Base-by-base conservation (phyloP, 2,797 vertebrate genomes). In the Loriculus beryllinus region DNA sequence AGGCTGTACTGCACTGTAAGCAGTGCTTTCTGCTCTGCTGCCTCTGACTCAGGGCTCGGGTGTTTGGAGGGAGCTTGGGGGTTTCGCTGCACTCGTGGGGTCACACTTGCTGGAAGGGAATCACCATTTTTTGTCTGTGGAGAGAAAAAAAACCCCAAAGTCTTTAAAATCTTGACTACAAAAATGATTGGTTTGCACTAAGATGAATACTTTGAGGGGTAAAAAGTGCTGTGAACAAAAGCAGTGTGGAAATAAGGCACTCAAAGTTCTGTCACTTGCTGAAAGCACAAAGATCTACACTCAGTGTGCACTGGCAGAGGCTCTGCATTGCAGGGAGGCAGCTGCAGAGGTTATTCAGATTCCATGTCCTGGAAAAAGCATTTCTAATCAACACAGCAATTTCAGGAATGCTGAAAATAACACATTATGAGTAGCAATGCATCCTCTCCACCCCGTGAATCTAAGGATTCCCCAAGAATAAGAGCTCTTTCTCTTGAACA, bases 1-100 rank as follows among this genome's bases (percentile, higher is more conserved):
- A 99, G 98, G 80, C 99, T 99, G 92, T 98, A 99, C 97, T 99
- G 99, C 49, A 99, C 99, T 0, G 97, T 97, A 16, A 98, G 98
- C 96, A 99, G 95, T 2, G 99, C 99, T 83, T 98, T 98, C 96
- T 99, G 98, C 97, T 99, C 99, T 0, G 98, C 97, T 70, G 99
- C 99, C 91, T 99, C 99, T 2, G 98, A 95, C 95, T 99, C 99
- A 0, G 98, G 97, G 51, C 96, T 75, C 7, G 97, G 96, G 40
- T 97, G 97, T 65, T 98, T 99, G 54, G 98, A 97, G 12, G 98
- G 97, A 11, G 98, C 96, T 35, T 98, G 98, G 0, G 98, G 96
- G 3, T 97, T 97, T 3, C 98, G 97, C 88, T 99, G 98, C 45
- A 97, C 95, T 31, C 98, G 98, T 13, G 98, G 97, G 22, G 98